Base-by-base conservation (phyloP, 2,797 vertebrate genomes). In the Carcharodon carcharias region DNA sequence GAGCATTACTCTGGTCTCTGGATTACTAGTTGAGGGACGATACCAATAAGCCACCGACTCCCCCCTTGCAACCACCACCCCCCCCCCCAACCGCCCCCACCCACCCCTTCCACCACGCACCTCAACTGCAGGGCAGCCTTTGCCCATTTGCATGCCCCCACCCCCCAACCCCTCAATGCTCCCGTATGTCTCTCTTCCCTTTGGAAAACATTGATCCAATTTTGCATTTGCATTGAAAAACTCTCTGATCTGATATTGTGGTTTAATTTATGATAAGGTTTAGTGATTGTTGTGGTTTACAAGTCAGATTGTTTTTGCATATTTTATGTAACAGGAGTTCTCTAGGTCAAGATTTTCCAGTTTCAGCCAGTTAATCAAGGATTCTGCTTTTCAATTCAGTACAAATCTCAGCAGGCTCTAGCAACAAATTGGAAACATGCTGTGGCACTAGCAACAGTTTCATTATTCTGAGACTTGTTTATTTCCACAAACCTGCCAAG, bases 391-490 rank as follows among this genome's bases (percentile, higher is more conserved):
- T 40, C 93, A 95, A 95, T 54, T 50, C 28, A 54, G 65, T 71
- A 35, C 40, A 71, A 95, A 95, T 95, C 93, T 71, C 93, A 95
- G 93, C 65, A 95, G 67, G 93, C 50, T 50, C 18, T 6, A 31
- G 93, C n/a, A 95, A 95, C 93, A 69, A 69, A 95, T 73, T 95
- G 67, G 93, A 95, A 95, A 95, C 93, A 95, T 71, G 23, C 67
- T 95, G 93, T 16, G 93, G 26, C 23, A 28, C 12, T 95, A 67
- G 45, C 93, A 71, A 50, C 65, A 71, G 40, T 95, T 95, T 95
- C 45, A 56, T 95, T 95, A 71, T 45, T 14, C 14, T 71, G 93
- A 26, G 45, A 63, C 91, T 45, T 95, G 28, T 54, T 95, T 95
- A 28, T 54, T 69, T 71, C 45, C 93, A 95, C 93, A 23, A 69